These are phyloP conservation scores for Bucco capensis DNA, from an alignment of 2,113 vertebrate genomes.

Conservation along the genomic window DNA sequence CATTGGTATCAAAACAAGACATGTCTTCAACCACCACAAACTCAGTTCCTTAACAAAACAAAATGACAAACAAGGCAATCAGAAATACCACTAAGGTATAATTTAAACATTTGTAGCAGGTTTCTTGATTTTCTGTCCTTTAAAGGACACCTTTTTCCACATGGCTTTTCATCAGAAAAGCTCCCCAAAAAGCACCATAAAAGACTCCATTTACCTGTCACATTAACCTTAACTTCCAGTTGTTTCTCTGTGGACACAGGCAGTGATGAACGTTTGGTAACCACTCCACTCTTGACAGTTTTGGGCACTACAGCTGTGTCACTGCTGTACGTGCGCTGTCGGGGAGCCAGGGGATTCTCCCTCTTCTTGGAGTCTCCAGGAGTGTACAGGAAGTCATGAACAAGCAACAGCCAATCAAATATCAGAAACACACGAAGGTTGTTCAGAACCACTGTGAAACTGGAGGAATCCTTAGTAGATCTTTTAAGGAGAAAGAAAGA, in stretches of 20 bases:
- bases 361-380: constrained; percentile 74
- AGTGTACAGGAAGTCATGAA: constrained; percentile 84
- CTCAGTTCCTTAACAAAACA: constrained; percentile 85
- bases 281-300: constrained; percentile 90
- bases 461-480: constrained; percentile 90
- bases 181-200: not conserved
- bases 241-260: constrained; percentile 80
- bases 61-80: not conserved
- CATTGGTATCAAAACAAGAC: constrained; percentile 88
- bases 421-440: constrained; percentile 94
- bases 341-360: not conserved
- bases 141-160: not conserved
- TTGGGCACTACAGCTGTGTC: constrained; percentile 81
- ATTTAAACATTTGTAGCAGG: not conserved
- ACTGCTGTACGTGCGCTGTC: constrained; percentile 64
- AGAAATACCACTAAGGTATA: not conserved
- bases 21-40: constrained; percentile 97
- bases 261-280: constrained; percentile 92
- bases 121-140: not conserved
- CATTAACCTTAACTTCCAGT: constrained; percentile 93
- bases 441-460: constrained; percentile 94
- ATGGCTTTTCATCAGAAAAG: not conserved
- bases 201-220: constrained; percentile 81
- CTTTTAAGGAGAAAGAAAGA: constrained; percentile 62
- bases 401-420: constrained; percentile 92